A percentile compares a stretch with the other conserved stretches of the same genome.
Evolutionary conservation across 1,140 invertebrate genomes (phyloP).

Genomic region (Scaptomyza pallida): DNA sequence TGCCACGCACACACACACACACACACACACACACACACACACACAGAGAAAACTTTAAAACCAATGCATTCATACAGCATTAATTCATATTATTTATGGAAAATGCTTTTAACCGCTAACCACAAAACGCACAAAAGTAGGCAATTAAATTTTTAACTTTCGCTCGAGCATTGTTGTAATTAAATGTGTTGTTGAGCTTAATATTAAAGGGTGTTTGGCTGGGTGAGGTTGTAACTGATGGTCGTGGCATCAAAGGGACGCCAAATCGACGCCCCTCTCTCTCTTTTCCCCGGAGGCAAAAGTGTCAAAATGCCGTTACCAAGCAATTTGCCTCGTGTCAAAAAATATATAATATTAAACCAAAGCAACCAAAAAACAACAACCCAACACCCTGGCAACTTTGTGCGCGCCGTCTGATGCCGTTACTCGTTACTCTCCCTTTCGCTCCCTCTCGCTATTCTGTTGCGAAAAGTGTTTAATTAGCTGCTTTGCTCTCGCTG

Average conservation of each 20-base stretch:
- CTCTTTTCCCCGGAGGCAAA: no score
- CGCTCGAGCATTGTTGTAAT: conserved; percentile 55
- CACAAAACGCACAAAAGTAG: conserved; percentile 53
- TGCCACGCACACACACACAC: no score
- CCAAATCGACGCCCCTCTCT: not conserved
- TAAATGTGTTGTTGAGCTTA: conserved; percentile 12
- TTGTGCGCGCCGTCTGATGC: no score
- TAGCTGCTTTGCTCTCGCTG: conserved; percentile 37
- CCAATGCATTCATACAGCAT: no score
- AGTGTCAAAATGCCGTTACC: conserved; percentile 75
- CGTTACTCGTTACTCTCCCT: no score
- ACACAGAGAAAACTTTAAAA: no score
- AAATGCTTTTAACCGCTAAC: not conserved
- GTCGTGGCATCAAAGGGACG: conserved; percentile 1
- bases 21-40: no score
- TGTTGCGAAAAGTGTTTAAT: conserved; percentile 67
- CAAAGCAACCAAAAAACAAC: not conserved
- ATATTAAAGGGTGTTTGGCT: conserved; percentile 1
- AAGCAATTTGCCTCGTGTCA: conserved; percentile 74
- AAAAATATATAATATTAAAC: conserved; percentile 32
- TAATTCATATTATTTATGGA: not conserved
- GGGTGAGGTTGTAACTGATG: no score
- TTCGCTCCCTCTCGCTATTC: no score
- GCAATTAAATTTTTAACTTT: conserved; percentile 60
- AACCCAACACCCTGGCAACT: conserved; percentile 1